Conservation (phyloP, 2,888 invertebrate species). For the Drosophila monieri region DNA sequence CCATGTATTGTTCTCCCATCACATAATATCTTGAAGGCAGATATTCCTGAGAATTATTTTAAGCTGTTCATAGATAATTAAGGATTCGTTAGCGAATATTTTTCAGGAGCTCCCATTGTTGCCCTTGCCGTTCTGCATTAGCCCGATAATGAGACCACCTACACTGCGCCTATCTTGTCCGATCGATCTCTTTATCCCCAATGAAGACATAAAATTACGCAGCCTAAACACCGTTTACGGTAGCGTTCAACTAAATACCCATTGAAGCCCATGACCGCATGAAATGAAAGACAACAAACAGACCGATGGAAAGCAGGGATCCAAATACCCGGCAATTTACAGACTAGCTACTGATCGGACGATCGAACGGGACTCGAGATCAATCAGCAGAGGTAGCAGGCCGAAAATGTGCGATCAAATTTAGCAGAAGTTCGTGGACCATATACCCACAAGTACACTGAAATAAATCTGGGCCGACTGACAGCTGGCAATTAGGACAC, state of each 20-base stretch:
- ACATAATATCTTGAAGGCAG: background rate
- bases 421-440: slow-evolving; percentile 58
- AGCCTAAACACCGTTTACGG: slow-evolving; percentile 52
- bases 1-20: background rate
- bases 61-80: background rate
- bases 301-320: slow-evolving; percentile 13
- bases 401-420: slow-evolving; percentile 49
- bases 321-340: slow-evolving; percentile 48
- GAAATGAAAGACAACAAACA: slow-evolving; percentile 64
- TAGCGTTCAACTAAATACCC: slow-evolving; percentile 50
- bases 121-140: slow-evolving; percentile 4
- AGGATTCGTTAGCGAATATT: background rate
- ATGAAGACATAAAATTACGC: slow-evolving; percentile 42
- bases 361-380: slow-evolving; percentile 21
- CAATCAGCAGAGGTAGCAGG: slow-evolving; percentile 21
- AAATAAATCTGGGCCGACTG: slow-evolving; percentile 34
- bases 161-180: slow-evolving; percentile 35
- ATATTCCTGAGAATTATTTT: slow-evolving; percentile 2
- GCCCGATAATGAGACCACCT: slow-evolving; percentile 51
- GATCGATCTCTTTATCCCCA: slow-evolving; percentile 32
- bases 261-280: slow-evolving; percentile 55
- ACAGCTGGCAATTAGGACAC: slow-evolving; percentile 67
- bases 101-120: slow-evolving; percentile 1
- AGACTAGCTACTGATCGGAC: slow-evolving; percentile 28
- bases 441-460: slow-evolving; percentile 25